These are phyloP conservation scores for Psilopsiagon aurifrons DNA, from an alignment of 2,113 vertebrate species.

Conservation along the genomic window DNA sequence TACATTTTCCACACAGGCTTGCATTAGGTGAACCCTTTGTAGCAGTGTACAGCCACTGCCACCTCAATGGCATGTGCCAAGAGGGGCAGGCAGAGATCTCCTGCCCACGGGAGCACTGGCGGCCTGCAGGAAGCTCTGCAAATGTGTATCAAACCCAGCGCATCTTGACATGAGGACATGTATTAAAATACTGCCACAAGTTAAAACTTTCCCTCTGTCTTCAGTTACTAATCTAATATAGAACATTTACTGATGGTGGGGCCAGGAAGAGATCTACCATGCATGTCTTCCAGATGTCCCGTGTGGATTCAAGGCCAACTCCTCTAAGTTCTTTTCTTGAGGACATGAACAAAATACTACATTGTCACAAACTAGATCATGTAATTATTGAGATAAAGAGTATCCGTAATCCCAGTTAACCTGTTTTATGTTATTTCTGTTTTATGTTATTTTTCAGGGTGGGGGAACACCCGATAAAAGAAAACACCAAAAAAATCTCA, in stretches of 20 bases:
- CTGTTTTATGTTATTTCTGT: not conserved
- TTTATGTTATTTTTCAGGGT: not conserved
- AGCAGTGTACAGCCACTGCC: fast-evolving
- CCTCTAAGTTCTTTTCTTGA: not conserved
- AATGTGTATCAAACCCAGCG: fast-evolving
- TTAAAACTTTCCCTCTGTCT: not conserved
- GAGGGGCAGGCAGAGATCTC: not conserved
- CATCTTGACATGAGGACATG: not conserved
- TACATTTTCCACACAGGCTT: not conserved
- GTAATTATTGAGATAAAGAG: not conserved
- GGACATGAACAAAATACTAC: not conserved
- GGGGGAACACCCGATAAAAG: not conserved
- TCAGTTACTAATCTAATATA: not conserved
- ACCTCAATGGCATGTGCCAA: fast-evolving
- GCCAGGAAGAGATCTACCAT: not conserved
- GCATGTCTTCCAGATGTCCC: not conserved
- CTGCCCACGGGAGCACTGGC: not conserved
- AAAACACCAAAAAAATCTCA: not conserved
- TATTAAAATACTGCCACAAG: not conserved
- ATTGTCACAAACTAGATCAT: fast-evolving
- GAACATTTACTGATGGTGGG: not conserved
- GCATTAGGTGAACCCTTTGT: not conserved
- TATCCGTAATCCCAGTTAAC: not conserved
- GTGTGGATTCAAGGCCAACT: fast-evolving
- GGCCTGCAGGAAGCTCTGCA: not conserved